Conservation (phyloP, 2,113 vertebrate genomes). For the Colinus virginianus region DNA sequence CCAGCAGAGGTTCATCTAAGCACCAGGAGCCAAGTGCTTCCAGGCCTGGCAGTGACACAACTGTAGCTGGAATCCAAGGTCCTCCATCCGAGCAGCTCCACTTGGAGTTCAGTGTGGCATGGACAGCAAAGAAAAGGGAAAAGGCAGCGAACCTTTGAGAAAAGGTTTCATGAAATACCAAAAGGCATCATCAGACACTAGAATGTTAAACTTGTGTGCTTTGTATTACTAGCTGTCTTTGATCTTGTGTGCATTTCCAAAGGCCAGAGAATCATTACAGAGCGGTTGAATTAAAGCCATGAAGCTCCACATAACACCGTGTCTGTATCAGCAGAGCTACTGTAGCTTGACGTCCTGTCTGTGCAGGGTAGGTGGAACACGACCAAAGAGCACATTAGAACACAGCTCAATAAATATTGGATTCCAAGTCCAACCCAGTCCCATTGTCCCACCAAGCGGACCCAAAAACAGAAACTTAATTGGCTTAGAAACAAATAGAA, state of each 20-base stretch:
- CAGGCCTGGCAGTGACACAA: neutral
- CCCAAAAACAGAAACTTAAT: neutral
- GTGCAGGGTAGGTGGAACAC: neutral
- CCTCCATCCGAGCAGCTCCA: neutral
- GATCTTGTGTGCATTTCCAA: neutral
- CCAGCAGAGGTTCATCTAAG: neutral
- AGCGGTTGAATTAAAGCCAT: conserved; percentile 2
- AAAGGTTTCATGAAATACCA: neutral
- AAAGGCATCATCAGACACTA: neutral
- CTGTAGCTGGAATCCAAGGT: neutral
- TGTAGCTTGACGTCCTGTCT: neutral
- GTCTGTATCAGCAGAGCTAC: neutral
- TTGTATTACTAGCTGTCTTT: neutral
- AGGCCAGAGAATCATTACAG: neutral
- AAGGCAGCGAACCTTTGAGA: neutral
- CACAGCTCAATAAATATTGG: conserved; percentile 36
- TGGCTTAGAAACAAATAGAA: neutral
- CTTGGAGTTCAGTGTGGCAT: neutral
- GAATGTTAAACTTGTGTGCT: neutral
- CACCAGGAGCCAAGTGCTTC: neutral
- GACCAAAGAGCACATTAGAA: conserved; percentile 15
- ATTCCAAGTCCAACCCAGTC: neutral
- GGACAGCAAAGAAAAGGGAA: neutral
- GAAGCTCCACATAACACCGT: neutral
- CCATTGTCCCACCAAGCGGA: neutral